Conservation (phyloP, 92 coral and sea anemone genomes). For the Palythoa grandis region DNA sequence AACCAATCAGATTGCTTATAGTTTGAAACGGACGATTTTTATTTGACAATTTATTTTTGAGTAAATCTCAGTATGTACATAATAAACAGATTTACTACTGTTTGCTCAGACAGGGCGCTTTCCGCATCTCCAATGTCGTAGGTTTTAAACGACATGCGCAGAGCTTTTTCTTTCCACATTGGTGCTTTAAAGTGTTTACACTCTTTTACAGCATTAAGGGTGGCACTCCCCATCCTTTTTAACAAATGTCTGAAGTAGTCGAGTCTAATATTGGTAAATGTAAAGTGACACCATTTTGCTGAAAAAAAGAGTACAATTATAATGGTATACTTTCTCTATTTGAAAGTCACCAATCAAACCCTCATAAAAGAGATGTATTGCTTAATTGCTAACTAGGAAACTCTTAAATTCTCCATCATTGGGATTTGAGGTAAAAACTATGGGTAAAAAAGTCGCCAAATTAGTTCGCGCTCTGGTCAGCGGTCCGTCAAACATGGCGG, state of each 20-base stretch:
- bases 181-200: constrained; percentile 49
- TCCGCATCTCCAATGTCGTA: not conserved
- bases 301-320: not conserved
- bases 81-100: too few species aligned
- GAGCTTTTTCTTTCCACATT: constrained; percentile 29
- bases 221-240: constrained; percentile 40
- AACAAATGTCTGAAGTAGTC: constrained; percentile 34
- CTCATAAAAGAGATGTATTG: not conserved
- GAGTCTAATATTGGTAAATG: constrained; percentile 24
- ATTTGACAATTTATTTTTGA: too few species aligned
- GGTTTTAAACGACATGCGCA: constrained; percentile 45
- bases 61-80: too few species aligned
- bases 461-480: too few species aligned
- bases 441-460: too few species aligned
- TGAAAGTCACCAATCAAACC: not conserved
- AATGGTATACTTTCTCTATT: not conserved
- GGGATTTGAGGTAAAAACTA: not conserved
- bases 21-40: too few species aligned
- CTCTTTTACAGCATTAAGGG: constrained; percentile 37
- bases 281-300: constrained; percentile 47
- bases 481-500: too few species aligned
- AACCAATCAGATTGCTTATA: too few species aligned
- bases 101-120: too few species aligned
- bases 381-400: not conserved
- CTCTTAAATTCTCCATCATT: not conserved